phyloP scores from a whole-genome alignment of 2,888 invertebrate genomes.

The Agriopis leucophaearia region DNA sequence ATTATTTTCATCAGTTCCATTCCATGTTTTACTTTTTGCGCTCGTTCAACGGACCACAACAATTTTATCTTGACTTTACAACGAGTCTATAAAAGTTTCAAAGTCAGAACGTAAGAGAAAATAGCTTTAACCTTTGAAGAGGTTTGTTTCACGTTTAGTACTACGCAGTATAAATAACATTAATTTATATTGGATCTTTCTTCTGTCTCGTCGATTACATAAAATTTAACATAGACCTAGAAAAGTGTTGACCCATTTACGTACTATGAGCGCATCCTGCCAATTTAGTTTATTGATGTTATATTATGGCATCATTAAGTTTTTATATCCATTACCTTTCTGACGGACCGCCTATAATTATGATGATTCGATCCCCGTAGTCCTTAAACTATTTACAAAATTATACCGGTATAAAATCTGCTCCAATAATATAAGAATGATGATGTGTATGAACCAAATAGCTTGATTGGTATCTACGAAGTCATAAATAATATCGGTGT shows the following conservation, averaged over 20 bases:
- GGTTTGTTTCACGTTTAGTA: background rate
- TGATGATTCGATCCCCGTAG: constrained; percentile 69
- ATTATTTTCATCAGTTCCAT: constrained; percentile 72
- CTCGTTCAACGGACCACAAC: constrained; percentile 59
- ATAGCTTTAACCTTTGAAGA: constrained; percentile 42
- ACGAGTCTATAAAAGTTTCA: constrained; percentile 61
- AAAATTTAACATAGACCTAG: constrained; percentile 55
- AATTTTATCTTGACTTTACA: constrained; percentile 62
- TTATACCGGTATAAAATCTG: constrained; percentile 74
- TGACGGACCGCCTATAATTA: constrained; percentile 78
- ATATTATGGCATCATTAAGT: constrained; percentile 80
- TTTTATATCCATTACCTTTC: constrained; percentile 77
- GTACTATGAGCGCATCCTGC: constrained; percentile 78
- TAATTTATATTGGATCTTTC: background rate
- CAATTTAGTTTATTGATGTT: constrained; percentile 84
- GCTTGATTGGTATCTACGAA: constrained; percentile 67
- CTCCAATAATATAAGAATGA: constrained; percentile 69
- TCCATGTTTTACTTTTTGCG: constrained; percentile 68
- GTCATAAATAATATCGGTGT: constrained; percentile 61
- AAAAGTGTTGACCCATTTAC: constrained; percentile 75
- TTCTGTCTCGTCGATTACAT: constrained; percentile 18
- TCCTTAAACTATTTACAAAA: constrained; percentile 82
- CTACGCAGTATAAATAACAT: background rate
- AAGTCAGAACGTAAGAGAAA: constrained; percentile 57
- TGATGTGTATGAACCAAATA: constrained; percentile 63